These are phyloP conservation scores for Aporophyla nigra DNA, from an alignment of 2,888 invertebrate species.

Conservation along the genomic window DNA sequence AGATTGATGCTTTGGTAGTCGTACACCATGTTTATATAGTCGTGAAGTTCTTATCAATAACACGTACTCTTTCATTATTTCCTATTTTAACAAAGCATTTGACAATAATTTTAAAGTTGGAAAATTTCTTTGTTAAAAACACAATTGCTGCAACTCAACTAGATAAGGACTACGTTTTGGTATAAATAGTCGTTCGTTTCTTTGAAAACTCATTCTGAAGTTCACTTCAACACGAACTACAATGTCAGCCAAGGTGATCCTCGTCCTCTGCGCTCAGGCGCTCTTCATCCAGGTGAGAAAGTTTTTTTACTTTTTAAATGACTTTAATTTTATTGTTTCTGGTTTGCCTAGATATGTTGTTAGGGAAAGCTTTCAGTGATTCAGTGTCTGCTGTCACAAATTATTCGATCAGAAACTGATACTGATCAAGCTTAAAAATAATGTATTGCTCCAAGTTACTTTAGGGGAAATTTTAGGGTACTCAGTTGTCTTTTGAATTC, in stretches of 20 bases:
- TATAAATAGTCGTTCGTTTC: not conserved
- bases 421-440: not conserved
- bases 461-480: too few relatives aligned
- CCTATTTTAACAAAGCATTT: not conserved
- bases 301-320: too few relatives aligned
- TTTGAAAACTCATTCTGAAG: not conserved
- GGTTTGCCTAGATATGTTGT: too few relatives aligned
- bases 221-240: not conserved
- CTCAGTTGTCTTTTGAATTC: too few relatives aligned
- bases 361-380: too few relatives aligned
- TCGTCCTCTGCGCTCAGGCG: conserved; percentile 24
- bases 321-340: too few relatives aligned
- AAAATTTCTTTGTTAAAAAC: not conserved
- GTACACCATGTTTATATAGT: not conserved
- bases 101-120: not conserved
- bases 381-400: too few relatives aligned
- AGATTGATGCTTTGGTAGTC: not conserved
- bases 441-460: too few relatives aligned
- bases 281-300: conserved; percentile 31
- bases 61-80: not conserved
- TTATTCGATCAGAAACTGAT: too few relatives aligned
- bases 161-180: not conserved
- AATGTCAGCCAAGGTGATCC: conserved; percentile 29
- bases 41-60: not conserved
- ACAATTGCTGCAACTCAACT: conserved; percentile 6